Evolutionary conservation across 2,888 invertebrate genomes (phyloP).

Genomic region (Cheilosia grossa): DNA sequence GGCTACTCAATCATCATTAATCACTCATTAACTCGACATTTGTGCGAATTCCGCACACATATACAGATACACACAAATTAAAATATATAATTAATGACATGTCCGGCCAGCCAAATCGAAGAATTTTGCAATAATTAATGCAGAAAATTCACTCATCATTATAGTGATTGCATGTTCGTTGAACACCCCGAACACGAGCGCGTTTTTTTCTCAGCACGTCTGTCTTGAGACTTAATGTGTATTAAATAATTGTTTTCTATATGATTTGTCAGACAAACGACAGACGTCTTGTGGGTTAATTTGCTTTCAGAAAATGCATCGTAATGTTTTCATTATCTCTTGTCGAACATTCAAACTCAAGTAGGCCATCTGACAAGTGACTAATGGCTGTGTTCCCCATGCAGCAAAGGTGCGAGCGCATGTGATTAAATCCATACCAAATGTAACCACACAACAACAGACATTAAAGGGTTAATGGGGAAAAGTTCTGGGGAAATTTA

Average conservation of each 20-base stretch:
- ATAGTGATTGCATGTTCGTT: not conserved
- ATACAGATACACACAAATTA: not conserved
- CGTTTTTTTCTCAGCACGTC: constrained; percentile 11
- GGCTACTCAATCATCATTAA: constrained; percentile 33
- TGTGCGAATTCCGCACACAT: constrained; percentile 4
- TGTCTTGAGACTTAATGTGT: constrained; percentile 4
- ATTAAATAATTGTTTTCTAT: not conserved
- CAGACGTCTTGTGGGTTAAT: constrained; percentile 24
- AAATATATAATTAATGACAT: not conserved
- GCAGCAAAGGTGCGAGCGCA: constrained; percentile 12
- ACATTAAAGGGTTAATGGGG: constrained; percentile 9
- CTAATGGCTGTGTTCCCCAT: constrained; percentile 39
- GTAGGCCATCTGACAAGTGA: constrained; percentile 33
- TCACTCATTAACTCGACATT: constrained; percentile 2
- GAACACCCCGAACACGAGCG: not conserved
- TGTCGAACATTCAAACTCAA: constrained; percentile 19
- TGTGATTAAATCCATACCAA: constrained; percentile 1
- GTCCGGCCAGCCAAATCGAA: constrained; percentile 4
- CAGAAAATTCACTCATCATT: constrained; percentile 7
- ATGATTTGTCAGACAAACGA: constrained; percentile 37
- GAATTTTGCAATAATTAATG: constrained; percentile 33
- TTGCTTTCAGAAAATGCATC: constrained; percentile 21
- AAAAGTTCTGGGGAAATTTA: constrained; percentile 47
- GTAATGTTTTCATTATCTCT: not conserved
- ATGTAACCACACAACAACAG: not conserved